Percentiles rank a stretch among this genome's conserved stretches.
Conservation (phyloP, 2,113 vertebrate species). For the Megaleporinus macrocephalus region DNA sequence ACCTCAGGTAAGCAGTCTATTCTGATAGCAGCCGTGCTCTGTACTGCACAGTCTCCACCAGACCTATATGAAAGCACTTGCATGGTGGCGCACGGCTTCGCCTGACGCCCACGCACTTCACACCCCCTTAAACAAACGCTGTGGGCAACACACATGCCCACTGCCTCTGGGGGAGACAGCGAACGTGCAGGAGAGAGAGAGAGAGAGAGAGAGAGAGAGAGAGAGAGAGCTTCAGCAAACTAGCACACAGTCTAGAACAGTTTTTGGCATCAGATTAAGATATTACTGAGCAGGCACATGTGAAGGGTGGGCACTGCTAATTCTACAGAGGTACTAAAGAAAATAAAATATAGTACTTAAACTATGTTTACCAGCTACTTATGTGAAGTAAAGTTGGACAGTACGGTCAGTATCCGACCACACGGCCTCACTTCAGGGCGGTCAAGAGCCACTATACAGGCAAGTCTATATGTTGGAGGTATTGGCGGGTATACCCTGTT, state of each 20-base stretch:
- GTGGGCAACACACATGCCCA: conserved; percentile 26
- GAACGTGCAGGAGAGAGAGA: neutral
- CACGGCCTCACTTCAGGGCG: too few relatives aligned
- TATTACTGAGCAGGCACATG: neutral
- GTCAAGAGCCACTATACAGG: too few relatives aligned
- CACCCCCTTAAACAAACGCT: neutral
- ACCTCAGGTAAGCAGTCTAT: neutral
- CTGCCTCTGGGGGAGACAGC: neutral
- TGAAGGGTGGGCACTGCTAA: too few relatives aligned
- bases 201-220: neutral
- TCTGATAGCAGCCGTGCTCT: neutral
- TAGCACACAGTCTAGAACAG: neutral
- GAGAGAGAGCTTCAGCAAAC: neutral
- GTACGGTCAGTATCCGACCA: too few relatives aligned
- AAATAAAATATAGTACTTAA: too few relatives aligned
- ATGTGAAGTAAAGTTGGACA: too few relatives aligned
- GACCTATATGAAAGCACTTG: neutral
- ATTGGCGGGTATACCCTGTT: too few relatives aligned
- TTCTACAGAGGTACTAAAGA: neutral
- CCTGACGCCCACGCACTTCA: neutral
- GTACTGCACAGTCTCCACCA: neutral
- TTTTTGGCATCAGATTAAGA: neutral
- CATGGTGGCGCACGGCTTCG: neutral
- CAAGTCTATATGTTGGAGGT: too few relatives aligned
- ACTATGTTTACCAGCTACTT: too few relatives aligned